Evolutionary conservation across 2,113 vertebrate species (phyloP).

Genomic region (Uropsilus gracilis): DNA sequence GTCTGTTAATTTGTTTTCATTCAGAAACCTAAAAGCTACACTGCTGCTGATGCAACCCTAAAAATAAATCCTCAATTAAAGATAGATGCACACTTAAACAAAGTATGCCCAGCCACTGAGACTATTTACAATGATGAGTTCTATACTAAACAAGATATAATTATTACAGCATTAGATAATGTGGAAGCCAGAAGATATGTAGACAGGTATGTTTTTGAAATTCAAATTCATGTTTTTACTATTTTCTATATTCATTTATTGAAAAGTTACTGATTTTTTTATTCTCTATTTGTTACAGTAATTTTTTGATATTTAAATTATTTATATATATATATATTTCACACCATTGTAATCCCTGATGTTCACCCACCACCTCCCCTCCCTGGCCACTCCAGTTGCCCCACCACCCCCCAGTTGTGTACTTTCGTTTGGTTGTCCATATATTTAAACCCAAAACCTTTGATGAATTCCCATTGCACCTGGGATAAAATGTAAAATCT

Average conservation of each 20-base stretch:
- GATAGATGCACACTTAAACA: slow-evolving; percentile 95
- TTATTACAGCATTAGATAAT: slow-evolving; percentile 97
- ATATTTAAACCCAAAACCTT: too few species aligned
- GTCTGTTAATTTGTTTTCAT: slow-evolving; percentile 68
- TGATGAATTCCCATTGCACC: too few species aligned
- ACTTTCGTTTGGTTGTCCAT: too few species aligned
- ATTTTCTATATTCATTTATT: neutral
- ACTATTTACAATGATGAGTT: slow-evolving; percentile 93
- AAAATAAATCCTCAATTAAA: slow-evolving; percentile 95
- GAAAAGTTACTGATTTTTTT: neutral
- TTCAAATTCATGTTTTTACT: slow-evolving; percentile 25
- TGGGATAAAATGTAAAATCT: slow-evolving; percentile 26
- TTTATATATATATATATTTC: neutral
- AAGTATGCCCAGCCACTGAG: slow-evolving; percentile 97
- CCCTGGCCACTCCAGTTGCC: too few species aligned
- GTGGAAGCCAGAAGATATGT: slow-evolving; percentile 98
- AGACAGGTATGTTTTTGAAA: slow-evolving; percentile 91
- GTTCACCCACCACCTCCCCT: too few species aligned
- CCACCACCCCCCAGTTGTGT: too few species aligned
- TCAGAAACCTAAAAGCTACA: slow-evolving; percentile 97
- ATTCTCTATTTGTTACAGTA: neutral
- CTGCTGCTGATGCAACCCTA: slow-evolving; percentile 92
- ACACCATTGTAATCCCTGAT: too few species aligned
- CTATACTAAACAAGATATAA: slow-evolving; percentile 90
- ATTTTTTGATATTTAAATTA: neutral